These are phyloP conservation scores for Aphidoletes aphidimyza DNA, from an alignment of 2,888 invertebrate species.

Conservation along the genomic window DNA sequence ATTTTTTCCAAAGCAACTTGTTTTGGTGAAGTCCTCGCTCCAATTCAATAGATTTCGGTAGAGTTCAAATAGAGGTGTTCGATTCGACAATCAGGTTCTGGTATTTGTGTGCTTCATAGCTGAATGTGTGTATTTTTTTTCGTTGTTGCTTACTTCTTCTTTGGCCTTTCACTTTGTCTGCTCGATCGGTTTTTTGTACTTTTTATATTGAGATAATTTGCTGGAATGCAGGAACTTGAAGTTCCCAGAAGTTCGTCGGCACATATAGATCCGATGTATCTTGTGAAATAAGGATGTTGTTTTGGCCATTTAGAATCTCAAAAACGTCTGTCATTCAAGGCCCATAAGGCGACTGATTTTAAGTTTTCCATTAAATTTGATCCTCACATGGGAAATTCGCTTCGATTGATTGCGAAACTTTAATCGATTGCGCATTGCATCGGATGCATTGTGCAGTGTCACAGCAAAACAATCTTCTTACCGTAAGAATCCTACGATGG, in stretches of 20 bases:
- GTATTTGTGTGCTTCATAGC: too few species aligned
- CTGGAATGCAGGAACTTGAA: conserved; percentile 40
- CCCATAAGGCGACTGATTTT: background rate
- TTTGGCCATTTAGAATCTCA: conserved; percentile 28
- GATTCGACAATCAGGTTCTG: background rate
- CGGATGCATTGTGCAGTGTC: background rate
- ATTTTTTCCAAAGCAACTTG: conserved; percentile 53
- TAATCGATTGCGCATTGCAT: background rate
- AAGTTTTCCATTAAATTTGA: background rate
- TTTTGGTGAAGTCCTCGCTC: conserved; percentile 24
- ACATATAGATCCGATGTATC: conserved; percentile 8
- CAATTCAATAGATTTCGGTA: conserved; percentile 45
- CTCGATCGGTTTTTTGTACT: background rate
- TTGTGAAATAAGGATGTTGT: conserved; percentile 44
- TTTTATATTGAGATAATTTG: conserved; percentile 8
- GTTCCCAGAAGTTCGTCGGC: conserved; percentile 28
- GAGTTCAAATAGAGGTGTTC: conserved; percentile 42
- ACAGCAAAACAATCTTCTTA: too few species aligned
- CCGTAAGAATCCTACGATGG: background rate
- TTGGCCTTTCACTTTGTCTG: background rate
- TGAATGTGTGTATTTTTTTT: too few species aligned
- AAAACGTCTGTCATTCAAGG: background rate
- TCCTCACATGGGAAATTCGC: too few species aligned
- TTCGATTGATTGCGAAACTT: too few species aligned
- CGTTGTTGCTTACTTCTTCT: background rate